A percentile compares a stretch with the other conserved stretches of the same genome.
These are phyloP conservation scores for Aphidius ervi DNA, from an alignment of 1,140 invertebrate species.

Conservation along the genomic window DNA sequence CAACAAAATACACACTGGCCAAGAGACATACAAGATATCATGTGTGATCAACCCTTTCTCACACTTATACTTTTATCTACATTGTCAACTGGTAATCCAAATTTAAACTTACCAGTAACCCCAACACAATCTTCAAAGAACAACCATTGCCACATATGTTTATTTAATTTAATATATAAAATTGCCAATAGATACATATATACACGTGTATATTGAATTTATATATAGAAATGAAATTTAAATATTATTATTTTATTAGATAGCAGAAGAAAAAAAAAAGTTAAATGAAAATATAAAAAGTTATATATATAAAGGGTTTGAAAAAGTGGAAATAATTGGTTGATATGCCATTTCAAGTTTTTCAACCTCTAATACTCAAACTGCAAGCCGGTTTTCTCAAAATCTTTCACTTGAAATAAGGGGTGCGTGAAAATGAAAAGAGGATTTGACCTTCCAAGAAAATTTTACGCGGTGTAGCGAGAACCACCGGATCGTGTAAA, in stretches of 20 bases:
- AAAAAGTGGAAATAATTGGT: neutral
- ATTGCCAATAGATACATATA: no score
- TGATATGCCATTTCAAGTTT: constrained; percentile 19
- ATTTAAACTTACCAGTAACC: constrained; percentile 11
- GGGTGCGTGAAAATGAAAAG: constrained; percentile 19
- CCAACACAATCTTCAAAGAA: neutral
- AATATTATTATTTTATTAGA: no score
- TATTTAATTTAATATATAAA: no score
- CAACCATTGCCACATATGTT: no score
- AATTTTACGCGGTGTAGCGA: constrained; percentile 20
- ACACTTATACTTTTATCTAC: neutral
- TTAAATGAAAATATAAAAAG: no score
- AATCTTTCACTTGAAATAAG: neutral
- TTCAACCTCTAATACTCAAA: constrained; percentile 21
- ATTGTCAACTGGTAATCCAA: constrained; percentile 14
- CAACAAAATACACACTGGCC: constrained; percentile 27
- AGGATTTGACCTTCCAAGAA: constrained; percentile 23
- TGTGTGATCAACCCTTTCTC: neutral
- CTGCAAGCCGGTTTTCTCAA: constrained; percentile 8
- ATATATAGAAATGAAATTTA: no score
- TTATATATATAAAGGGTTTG: no score
- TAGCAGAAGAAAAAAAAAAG: no score
- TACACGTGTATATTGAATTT: no score
- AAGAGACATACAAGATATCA: neutral
- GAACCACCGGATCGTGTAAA: constrained; percentile 32